Conservation (phyloP, 2,888 invertebrate species). For the Trimorus sp. region DNA sequence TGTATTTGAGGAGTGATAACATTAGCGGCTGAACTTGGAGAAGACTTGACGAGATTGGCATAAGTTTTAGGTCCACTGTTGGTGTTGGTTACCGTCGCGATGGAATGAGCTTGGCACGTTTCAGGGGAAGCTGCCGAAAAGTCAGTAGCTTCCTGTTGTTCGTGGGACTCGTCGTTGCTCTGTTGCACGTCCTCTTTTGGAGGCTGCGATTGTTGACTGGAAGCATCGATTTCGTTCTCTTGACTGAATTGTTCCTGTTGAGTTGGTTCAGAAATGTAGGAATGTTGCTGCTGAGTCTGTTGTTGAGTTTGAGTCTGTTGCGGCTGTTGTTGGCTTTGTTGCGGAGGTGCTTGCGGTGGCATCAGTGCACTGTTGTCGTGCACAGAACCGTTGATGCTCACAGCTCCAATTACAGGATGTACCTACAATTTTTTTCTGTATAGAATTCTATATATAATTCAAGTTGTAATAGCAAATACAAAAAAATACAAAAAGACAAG, state of each 20-base stretch:
- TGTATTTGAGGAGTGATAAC: conserved; percentile 78
- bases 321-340: conserved; percentile 72
- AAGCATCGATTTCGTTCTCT: conserved; percentile 75
- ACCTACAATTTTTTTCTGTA: too few relatives aligned
- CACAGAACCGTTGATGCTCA: conserved; percentile 78
- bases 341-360: conserved; percentile 74
- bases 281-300: conserved; percentile 72
- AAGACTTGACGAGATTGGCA: conserved; percentile 91
- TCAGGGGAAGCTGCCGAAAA: conserved; percentile 79
- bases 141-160: conserved; percentile 76
- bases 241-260: conserved; percentile 77
- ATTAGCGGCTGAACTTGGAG: conserved; percentile 72
- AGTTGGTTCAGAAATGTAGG: conserved; percentile 73
- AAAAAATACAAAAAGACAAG: too few relatives aligned
- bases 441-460: too few relatives aligned
- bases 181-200: conserved; percentile 76
- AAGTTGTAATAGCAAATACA: too few relatives aligned
- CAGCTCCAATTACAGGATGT: conserved; percentile 77
- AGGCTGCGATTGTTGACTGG: conserved; percentile 58
- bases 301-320: conserved; percentile 67
- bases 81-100: conserved; percentile 81
- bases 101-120: conserved; percentile 78
- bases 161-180: conserved; percentile 76
- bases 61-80: conserved; percentile 89
- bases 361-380: conserved; percentile 79